Conservation (phyloP, 2,113 vertebrate genomes). For the Oreochromis aureus region DNA sequence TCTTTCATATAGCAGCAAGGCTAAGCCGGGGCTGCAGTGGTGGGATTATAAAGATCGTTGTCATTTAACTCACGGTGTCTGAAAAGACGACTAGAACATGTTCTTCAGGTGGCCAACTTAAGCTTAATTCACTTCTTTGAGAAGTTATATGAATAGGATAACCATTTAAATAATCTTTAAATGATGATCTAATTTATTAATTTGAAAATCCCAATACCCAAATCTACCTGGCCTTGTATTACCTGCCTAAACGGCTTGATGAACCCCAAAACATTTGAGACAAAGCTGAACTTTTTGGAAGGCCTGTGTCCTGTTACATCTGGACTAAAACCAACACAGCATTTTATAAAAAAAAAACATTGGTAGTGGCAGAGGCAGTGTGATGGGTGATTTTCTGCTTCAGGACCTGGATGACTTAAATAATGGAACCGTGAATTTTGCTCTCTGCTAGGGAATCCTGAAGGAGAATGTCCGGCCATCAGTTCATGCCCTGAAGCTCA, state of each 20-base stretch:
- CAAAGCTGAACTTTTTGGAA: neutral
- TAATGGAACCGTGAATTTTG: neutral
- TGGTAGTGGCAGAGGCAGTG: neutral
- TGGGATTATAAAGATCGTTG: neutral
- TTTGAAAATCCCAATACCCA: neutral
- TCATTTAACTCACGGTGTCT: neutral
- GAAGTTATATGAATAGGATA: rapidly evolving
- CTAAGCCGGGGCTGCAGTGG: neutral
- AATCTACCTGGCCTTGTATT: neutral
- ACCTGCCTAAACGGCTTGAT: neutral
- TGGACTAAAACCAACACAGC: neutral
- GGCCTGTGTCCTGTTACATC: neutral
- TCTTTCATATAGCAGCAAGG: neutral
- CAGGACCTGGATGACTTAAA: neutral
- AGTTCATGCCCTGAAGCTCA: neutral
- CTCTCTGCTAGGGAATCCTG: neutral
- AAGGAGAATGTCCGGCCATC: neutral
- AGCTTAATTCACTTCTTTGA: neutral
- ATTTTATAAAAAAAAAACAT: neutral
- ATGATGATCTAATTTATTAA: neutral
- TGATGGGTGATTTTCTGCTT: neutral
- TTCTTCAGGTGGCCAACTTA: neutral
- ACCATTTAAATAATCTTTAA: neutral
- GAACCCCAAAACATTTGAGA: neutral
- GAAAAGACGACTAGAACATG: neutral